These are phyloP conservation scores for Phragmatobia fuliginosa DNA, from an alignment of 2,888 invertebrate species.

Conservation along the genomic window DNA sequence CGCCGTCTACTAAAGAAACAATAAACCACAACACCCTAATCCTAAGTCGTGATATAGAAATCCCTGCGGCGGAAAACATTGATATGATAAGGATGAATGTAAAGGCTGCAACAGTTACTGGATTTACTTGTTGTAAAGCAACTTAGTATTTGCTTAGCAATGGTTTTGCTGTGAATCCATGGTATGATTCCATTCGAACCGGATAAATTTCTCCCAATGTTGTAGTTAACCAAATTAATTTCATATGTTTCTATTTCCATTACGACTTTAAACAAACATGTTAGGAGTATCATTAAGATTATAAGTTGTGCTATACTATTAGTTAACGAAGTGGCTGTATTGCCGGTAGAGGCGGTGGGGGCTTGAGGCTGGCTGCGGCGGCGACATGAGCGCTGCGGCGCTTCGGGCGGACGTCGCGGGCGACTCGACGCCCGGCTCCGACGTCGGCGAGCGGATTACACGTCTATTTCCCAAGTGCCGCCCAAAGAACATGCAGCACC, in stretches of 20 bases:
- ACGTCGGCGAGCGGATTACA: slow-evolving; percentile 92
- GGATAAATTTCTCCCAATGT: not conserved
- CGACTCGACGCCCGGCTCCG: slow-evolving; percentile 84
- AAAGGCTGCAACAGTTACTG: too few species aligned
- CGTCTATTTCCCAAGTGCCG: slow-evolving; percentile 95
- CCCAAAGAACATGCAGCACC: slow-evolving; percentile 87
- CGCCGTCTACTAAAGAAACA: too few species aligned
- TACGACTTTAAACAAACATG: not conserved
- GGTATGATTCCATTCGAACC: too few species aligned
- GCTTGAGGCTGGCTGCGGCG: slow-evolving; percentile 70
- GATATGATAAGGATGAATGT: too few species aligned
- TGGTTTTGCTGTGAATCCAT: too few species aligned
- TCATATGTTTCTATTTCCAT: not conserved
- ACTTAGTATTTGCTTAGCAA: too few species aligned
- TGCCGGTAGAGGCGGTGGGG: slow-evolving; percentile 78
- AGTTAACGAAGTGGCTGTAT: slow-evolving; percentile 68
- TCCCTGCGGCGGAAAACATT: too few species aligned
- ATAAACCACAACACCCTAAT: too few species aligned
- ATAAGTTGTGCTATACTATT: slow-evolving; percentile 16
- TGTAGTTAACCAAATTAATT: not conserved
- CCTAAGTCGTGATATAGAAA: too few species aligned
- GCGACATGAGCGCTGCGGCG: slow-evolving; percentile 83
- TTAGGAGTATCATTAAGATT: not conserved
- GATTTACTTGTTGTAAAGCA: too few species aligned
- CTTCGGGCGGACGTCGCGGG: slow-evolving; percentile 82